Percentiles rank a stretch among this genome's conserved stretches.
phyloP scores from a whole-genome alignment of 23 tunicate species.

The Diplosoma virens region DNA sequence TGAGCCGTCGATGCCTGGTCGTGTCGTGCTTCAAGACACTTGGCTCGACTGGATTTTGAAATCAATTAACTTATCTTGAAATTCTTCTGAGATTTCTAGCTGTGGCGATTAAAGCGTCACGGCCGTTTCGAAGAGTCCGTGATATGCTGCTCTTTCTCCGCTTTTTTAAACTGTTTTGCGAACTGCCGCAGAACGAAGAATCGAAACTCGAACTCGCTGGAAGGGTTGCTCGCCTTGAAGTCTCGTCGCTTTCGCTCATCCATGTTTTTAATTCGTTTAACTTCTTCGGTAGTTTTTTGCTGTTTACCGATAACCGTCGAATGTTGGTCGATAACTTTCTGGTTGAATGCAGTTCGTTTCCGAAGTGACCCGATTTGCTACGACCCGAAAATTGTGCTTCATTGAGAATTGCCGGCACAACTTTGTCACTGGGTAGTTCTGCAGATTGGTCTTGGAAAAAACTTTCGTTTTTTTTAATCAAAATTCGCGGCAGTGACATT shows the following conservation, averaged over 20 bases:
- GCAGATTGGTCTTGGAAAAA: too few species aligned
- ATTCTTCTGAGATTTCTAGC: conserved; percentile 15
- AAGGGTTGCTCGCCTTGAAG: too few species aligned
- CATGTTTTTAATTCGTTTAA: background rate
- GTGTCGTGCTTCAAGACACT: too few species aligned
- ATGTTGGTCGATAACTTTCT: background rate
- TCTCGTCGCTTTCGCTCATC: background rate
- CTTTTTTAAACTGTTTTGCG: background rate
- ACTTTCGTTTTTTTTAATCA: background rate
- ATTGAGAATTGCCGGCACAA: too few species aligned
- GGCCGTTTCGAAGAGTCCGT: conserved; percentile 1
- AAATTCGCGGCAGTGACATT: conserved; percentile 6
- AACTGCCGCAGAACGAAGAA: conserved; percentile 5
- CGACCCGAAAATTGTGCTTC: too few species aligned
- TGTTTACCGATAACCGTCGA: background rate
- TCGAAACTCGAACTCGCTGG: too few species aligned
- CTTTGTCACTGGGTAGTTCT: too few species aligned
- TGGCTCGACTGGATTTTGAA: too few species aligned
- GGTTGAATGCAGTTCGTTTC: background rate
- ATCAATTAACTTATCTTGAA: conserved; percentile 7
- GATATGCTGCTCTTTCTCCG: conserved; percentile 15
- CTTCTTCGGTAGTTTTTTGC: background rate
- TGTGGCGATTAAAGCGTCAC: conserved; percentile 14
- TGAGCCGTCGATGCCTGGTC: too few species aligned
- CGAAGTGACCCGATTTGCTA: too few species aligned